phyloP scores from a whole-genome alignment of 2,113 vertebrate species.

The Rhinogobius similis region DNA sequence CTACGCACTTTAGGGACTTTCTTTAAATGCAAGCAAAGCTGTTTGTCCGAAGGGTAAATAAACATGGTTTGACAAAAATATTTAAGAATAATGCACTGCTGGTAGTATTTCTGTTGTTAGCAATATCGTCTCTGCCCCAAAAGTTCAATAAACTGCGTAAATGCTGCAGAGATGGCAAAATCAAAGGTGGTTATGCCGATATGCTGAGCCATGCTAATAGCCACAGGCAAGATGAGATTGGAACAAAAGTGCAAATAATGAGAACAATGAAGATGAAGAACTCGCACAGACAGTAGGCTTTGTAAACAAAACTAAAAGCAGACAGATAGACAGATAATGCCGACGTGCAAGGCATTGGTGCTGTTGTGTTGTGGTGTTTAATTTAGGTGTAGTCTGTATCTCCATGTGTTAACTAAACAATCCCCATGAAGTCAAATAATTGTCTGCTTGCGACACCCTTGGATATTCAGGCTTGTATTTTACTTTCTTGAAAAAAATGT shows the following conservation, averaged over 20 bases:
- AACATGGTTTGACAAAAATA: conserved; percentile 35
- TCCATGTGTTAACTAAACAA: too few species aligned
- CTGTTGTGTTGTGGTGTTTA: background rate
- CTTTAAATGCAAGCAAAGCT: conserved; percentile 46
- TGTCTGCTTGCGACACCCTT: too few species aligned
- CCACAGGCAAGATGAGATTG: conserved; percentile 3
- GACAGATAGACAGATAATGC: background rate
- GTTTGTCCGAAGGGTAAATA: conserved; percentile 16
- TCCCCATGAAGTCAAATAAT: too few species aligned
- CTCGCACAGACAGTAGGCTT: background rate
- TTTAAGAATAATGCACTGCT: conserved; percentile 38
- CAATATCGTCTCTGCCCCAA: conserved; percentile 23
- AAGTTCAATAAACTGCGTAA: conserved; percentile 20
- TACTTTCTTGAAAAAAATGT: background rate
- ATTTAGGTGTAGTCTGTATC: too few species aligned
- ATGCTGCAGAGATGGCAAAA: conserved; percentile 42
- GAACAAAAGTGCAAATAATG: background rate
- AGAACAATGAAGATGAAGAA: background rate
- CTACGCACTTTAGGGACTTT: conserved; percentile 18
- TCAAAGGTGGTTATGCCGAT: conserved; percentile 33
- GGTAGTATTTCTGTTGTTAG: conserved; percentile 17
- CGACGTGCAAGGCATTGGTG: background rate
- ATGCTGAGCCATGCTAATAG: conserved; percentile 32
- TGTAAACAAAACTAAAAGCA: background rate
- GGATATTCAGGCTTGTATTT: background rate